Base-by-base conservation (phyloP, 2,888 invertebrate genomes). In the Agrotis ipsilon region DNA sequence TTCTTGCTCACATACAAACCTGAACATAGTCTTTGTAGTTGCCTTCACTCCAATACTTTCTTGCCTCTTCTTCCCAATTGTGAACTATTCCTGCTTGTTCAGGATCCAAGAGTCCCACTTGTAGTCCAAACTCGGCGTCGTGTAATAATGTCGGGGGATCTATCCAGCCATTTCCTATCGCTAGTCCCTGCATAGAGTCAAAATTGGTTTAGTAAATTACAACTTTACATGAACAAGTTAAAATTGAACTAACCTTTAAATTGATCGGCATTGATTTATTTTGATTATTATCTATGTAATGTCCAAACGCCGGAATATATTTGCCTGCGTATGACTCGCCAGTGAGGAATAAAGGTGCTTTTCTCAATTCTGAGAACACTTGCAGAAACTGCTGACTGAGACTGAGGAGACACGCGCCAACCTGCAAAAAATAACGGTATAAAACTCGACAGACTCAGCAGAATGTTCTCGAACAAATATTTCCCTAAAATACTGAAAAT, bases 291-390 rank as follows among this genome's bases (percentile, higher is more conserved):
- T 72, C 74, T 71, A 90, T 83, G 49, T 84, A 81, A 49, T 83
- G 70, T 27, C 70, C 46, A 76, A 68, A 89, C 0, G 96, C 95
- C 1, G 97, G 90, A 24, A 93, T 90, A 69, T 91, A 91, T 83
- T 92, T 92, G 97, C 96, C 96, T 5, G 95, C 96, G 82, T 96
- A 96, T 0, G 96, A 96, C 91, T 97, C 97, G 19, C 97, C 97
- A 3, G 77, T 92, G 1, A 97, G 55, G 16, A 72, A 72, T 19
- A 72, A 95, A 27, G 96, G 96, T 79, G 94, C 94, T 16, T 32
- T 27, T 69, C 27, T 91, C 24, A 96, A 88, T 60, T 96, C 93
- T 1, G 96, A 93, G 85, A 97, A 97, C 9, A 68, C 57, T 68
- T 18, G 13, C 21, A 72, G 21, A 16, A 72, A 72, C 43, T 72